Percentiles rank a stretch among this genome's conserved stretches.
Evolutionary conservation across 2,888 invertebrate species (phyloP).

Genomic region (Lasioglossum malachurum): DNA sequence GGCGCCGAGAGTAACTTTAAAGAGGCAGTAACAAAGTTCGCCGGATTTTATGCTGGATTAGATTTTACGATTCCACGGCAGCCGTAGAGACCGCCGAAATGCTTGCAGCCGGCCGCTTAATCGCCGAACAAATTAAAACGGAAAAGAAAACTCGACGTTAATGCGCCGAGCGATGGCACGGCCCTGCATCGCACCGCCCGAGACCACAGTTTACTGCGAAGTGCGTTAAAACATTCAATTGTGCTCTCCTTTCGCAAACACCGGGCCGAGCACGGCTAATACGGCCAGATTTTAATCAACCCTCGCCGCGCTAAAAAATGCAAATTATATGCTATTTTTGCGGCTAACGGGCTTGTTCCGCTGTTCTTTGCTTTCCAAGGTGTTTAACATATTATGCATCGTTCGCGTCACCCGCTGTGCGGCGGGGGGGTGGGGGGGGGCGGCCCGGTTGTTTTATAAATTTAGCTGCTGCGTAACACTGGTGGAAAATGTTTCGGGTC

Average conservation of each 20-base stretch:
- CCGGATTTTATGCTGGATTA: slow-evolving; percentile 59
- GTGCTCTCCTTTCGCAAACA: neutral
- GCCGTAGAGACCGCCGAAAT: slow-evolving; percentile 8
- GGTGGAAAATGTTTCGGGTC: neutral
- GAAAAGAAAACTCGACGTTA: slow-evolving; percentile 28
- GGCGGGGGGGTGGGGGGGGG: neutral
- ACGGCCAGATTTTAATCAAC: slow-evolving; percentile 8
- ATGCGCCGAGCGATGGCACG: neutral
- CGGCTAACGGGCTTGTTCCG: neutral
- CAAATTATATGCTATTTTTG: neutral
- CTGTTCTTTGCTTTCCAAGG: neutral
- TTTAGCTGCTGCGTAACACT: neutral
- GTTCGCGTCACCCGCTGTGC: neutral
- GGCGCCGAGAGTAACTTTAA: slow-evolving; percentile 55
- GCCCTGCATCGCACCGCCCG: neutral
- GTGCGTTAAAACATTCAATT: neutral
- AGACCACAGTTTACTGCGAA: neutral
- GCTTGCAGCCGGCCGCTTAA: slow-evolving; percentile 33
- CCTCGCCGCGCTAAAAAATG: neutral
- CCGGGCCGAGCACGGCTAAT: neutral
- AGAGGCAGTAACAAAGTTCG: slow-evolving; percentile 64
- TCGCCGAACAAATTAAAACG: slow-evolving; percentile 56
- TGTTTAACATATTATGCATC: neutral
- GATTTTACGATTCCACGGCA: slow-evolving; percentile 56
- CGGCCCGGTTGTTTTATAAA: neutral